A percentile compares a stretch with the other conserved stretches of the same genome.
Conservation (phyloP, 2,113 vertebrate species). For the Junco hyemalis region DNA sequence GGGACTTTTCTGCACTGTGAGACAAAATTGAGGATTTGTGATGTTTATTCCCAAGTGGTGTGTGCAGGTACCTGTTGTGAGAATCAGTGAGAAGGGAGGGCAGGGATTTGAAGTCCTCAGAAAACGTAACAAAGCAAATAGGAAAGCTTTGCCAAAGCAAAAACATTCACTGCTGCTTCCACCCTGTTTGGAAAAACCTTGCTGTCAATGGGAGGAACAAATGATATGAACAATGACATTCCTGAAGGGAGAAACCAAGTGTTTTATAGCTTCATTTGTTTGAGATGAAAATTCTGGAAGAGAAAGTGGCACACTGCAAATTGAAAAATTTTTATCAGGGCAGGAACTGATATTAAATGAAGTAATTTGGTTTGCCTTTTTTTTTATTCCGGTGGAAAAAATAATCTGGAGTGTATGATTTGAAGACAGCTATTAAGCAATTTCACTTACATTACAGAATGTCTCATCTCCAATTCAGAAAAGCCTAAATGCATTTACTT, state of each 20-base stretch:
- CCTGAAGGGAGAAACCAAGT: neutral
- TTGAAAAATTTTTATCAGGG: neutral
- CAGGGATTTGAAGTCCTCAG: neutral
- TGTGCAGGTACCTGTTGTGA: neutral
- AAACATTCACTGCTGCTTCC: neutral
- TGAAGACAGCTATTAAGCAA: neutral
- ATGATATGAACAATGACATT: neutral
- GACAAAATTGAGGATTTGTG: neutral
- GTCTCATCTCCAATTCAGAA: neutral
- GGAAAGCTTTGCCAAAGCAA: neutral
- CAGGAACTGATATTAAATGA: neutral
- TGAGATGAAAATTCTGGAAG: constrained; percentile 15
- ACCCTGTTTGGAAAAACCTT: neutral
- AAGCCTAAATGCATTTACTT: neutral
- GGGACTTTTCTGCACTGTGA: neutral
- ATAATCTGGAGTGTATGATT: neutral
- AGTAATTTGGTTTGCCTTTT: neutral
- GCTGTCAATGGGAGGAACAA: neutral
- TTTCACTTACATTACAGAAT: constrained; percentile 1
- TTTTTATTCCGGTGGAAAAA: neutral
- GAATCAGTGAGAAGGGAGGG: rapidly evolving
- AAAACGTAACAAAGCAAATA: neutral
- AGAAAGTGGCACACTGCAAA: neutral
- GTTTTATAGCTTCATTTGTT: constrained; percentile 1
- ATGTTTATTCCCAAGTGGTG: neutral